Base-by-base conservation (phyloP, 23 tunicate genomes). In the Styela clava region DNA sequence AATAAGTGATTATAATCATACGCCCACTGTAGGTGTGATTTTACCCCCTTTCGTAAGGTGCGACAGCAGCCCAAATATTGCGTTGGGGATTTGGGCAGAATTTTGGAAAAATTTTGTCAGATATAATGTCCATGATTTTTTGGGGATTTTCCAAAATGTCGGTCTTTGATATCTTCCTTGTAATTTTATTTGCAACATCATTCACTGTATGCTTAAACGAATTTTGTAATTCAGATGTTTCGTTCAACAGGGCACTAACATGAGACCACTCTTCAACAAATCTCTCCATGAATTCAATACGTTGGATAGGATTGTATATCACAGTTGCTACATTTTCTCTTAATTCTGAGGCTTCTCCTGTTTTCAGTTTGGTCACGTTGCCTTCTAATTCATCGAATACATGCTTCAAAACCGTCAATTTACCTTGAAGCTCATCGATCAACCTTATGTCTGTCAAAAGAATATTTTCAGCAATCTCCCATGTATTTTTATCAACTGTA, bases 211-310 rank as follows among this genome's bases (percentile, higher is more conserved):
- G 5, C 71, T 65, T 26, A 16, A 25, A 65, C 9, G 31, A 65
- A 5, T 65, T 28, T 26, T 28, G 31, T 26, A 65, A 16, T 5
- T 65, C 31, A 5, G 16, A 3, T 3, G 71, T 65, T 28, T 26
- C 16, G 30, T 65, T 28, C 16, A 65, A 28, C 30, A 65, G 31
- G 16, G 9, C 16, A 3, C 35, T 35, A 16, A 71, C 77, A 71
- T 18, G 20, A 21, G 24, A 3, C 77, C 77, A 71, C 12, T 71
- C 37, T 22, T 71, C 24, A 30, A 71, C 77, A 30, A 28, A 71
- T 71, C 77, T 27, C 29, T 71, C 77, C 77, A 71, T 71, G 16
- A 71, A 71, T 3, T 33, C 7, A 34, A 71, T 71, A 3, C 77
- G 32, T 34, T 26, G 23, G 34, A 71, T 30, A 3, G 77, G 77